Base-by-base conservation (phyloP, 2,888 invertebrate genomes). In the Tolmerus cingulatus region DNA sequence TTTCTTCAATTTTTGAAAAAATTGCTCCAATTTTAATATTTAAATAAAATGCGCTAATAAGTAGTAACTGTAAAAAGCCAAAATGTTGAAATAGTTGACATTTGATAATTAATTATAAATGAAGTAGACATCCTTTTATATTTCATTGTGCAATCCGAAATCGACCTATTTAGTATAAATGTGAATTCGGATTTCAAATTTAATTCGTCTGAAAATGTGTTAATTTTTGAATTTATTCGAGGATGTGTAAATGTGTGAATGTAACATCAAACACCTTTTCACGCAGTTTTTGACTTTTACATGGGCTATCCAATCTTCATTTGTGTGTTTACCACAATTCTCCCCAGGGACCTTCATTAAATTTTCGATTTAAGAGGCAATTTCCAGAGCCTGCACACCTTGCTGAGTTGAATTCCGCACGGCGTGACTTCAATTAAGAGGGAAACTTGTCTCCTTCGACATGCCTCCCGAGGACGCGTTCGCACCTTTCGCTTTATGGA, bases 401-500 rank as follows among this genome's bases (percentile, higher is more conserved):
- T 27, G 66, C 7, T 19, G 66, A 23, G 8, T 16, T 4, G 9
- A 66, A 66, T 66, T 66, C 23, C 66, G 66, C 66, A 66, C 27
- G 66, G 66, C 8, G 66, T 66, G 66, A 23, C 66, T 66, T 66
- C 66, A 66, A 66, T 66, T 66, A 66, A 66, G 66, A 66, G 27
- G 66, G 12, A 7, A 12, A 66, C 66, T 66, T 27, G 23, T 66
- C 76, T 34, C n/a, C 37, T 34, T 76, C 27, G 27, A 76, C 40
- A 40, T 76, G 14, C 76, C 34, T 76, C 8, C 16, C 1, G 12
- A 27, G 85, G 30, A 43, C 85, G 16, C 23, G 27, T 85, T 74
- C 46, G 46, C 74, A 74, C 85, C 74, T 85, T 46, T 43, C 74
- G n/a, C n/a, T 85, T 85, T 85, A 85, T 85, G 74, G 57, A 85